A percentile compares a stretch with the other conserved stretches of the same genome.
Evolutionary conservation across 64 coral and sea anemone genomes (phyloP).

Genomic region (Actinia equina): DNA sequence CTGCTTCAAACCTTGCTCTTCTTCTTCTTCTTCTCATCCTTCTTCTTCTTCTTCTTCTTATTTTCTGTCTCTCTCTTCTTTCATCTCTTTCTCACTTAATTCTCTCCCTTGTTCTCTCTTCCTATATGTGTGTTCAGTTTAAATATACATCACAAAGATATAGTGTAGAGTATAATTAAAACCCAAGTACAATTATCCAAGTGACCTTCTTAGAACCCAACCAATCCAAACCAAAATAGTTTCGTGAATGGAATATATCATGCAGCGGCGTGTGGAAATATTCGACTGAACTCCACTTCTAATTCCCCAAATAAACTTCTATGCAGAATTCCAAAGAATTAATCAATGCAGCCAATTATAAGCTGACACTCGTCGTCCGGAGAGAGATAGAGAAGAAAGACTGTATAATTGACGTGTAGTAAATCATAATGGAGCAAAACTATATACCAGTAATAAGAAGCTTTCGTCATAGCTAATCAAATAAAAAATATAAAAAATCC

Average conservation of each 20-base stretch:
- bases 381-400: background rate
- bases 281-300: background rate
- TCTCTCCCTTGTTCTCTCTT: background rate
- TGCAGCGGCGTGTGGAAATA: background rate
- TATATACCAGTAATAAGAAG: background rate
- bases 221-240: background rate
- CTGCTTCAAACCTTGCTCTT: background rate
- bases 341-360: background rate
- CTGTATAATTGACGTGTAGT: background rate
- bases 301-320: background rate
- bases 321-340: slow-evolving; percentile 8
- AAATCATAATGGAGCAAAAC: background rate
- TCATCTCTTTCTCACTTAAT: background rate
- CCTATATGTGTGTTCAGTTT: background rate
- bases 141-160: too few relatives aligned
- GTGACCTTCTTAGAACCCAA: too few relatives aligned
- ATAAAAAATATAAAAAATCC: background rate
- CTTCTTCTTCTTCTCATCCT: background rate
- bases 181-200: background rate
- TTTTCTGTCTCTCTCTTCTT: background rate
- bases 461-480: background rate
- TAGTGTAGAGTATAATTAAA: too few relatives aligned
- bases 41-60: background rate
- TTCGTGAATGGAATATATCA: background rate
- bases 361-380: background rate